These are phyloP conservation scores for Spea hammondii DNA, from an alignment of 2,797 vertebrate species.

Conservation along the genomic window DNA sequence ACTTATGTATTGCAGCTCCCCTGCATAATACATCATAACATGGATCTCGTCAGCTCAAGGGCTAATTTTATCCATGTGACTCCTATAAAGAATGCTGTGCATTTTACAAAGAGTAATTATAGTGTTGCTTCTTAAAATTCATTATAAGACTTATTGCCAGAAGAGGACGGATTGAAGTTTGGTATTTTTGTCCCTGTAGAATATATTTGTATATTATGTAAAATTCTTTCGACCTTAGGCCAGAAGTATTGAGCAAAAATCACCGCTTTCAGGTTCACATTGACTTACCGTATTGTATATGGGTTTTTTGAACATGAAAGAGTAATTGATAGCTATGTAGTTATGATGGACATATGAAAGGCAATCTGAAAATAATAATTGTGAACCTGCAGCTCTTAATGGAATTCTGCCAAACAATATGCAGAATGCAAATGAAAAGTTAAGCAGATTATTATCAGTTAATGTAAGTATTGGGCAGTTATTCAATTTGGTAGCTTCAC, in stretches of 20 bases:
- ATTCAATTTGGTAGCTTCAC: too few species aligned
- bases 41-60: not conserved
- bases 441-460: not conserved
- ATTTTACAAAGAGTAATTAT: conserved; percentile 31
- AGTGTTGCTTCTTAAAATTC: conserved; percentile 42
- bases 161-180: conserved; percentile 52
- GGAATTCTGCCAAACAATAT: conserved; percentile 13
- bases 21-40: too few species aligned
- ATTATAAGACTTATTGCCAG: conserved; percentile 56
- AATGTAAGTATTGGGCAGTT: too few species aligned
- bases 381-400: conserved; percentile 46
- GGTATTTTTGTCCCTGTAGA: conserved; percentile 65
- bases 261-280: conserved; percentile 68
- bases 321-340: conserved; percentile 66
- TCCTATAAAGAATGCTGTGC: not conserved
- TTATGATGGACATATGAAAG: conserved; percentile 60
- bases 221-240: conserved; percentile 72
- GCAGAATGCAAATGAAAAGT: conserved; percentile 15
- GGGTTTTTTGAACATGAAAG: conserved; percentile 69
- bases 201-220: conserved; percentile 68
- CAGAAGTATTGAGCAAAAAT: conserved; percentile 71
- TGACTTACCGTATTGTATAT: conserved; percentile 68
- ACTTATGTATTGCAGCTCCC: too few species aligned
- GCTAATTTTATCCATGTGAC: not conserved
- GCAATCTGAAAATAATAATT: conserved; percentile 60